Evolutionary conservation across 2,888 invertebrate species (phyloP).

Genomic region (Cheilosia vulpina): DNA sequence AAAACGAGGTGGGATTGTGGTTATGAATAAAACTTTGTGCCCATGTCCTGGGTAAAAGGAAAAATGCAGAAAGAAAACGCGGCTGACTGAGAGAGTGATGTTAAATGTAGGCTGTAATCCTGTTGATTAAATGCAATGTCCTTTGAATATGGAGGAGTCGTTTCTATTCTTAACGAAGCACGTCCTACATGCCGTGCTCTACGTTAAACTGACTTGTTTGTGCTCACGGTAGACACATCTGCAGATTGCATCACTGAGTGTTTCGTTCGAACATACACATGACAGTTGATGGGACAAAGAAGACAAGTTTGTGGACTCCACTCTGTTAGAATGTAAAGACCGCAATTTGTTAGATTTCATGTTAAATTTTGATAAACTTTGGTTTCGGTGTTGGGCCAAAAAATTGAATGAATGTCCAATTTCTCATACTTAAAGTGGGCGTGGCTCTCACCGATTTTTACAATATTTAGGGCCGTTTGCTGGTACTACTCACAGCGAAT

Average conservation of each 20-base stretch:
- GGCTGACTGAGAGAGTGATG: not conserved
- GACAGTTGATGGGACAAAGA: not conserved
- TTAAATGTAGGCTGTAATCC: constrained; percentile 1
- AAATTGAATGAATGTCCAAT: no score
- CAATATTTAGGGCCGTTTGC: no score
- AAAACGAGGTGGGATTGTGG: constrained; percentile 33
- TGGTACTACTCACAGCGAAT: no score
- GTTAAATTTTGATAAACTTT: no score
- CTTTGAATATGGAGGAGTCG: constrained; percentile 28
- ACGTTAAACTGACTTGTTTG: not conserved
- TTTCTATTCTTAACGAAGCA: not conserved
- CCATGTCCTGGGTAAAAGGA: not conserved
- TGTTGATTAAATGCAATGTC: constrained; percentile 29
- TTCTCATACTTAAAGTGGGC: no score
- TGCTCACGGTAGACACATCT: not conserved
- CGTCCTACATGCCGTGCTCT: constrained; percentile 4
- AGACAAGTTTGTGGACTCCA: no score
- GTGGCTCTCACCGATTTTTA: no score
- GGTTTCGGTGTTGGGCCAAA: no score
- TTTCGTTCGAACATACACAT: not conserved
- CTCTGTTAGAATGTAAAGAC: no score
- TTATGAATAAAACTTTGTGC: constrained; percentile 36
- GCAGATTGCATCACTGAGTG: not conserved
- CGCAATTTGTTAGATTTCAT: no score
- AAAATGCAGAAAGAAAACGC: constrained; percentile 22